Conservation (phyloP, 2,797 vertebrate species). For the Rhynchotus rufescens region DNA sequence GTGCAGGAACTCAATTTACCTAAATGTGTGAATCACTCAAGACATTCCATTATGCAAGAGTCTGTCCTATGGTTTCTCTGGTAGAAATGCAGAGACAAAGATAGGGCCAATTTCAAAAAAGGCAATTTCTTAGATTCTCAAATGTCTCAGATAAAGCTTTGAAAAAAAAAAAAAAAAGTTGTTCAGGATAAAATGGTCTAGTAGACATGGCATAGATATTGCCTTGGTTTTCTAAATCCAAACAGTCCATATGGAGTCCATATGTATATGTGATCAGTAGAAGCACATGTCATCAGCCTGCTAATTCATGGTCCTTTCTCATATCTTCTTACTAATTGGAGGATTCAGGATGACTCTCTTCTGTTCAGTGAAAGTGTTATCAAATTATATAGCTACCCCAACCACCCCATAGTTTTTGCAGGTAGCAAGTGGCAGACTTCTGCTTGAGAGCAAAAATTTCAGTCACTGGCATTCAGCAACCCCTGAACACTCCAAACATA, state of each 20-base stretch:
- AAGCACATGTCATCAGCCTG: not conserved
- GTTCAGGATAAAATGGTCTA: not conserved
- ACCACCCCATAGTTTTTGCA: not conserved
- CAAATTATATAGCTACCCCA: not conserved
- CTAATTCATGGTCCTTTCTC: not conserved
- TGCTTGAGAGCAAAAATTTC: not conserved
- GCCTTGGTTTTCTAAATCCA: not conserved
- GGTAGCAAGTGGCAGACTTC: not conserved
- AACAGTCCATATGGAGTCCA: not conserved
- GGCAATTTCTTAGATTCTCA: not conserved
- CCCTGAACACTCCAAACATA: too few species aligned
- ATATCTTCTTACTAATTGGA: not conserved
- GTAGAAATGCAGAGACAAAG: not conserved
- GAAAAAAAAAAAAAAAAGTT: not conserved
- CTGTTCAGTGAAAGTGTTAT: not conserved
- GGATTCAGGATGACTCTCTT: accelerated
- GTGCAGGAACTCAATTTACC: not conserved
- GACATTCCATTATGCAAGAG: not conserved
- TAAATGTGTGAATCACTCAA: not conserved
- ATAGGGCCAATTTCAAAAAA: not conserved
- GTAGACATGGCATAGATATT: not conserved
- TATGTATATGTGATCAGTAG: not conserved
- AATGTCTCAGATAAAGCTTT: not conserved
- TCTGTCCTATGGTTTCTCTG: not conserved
- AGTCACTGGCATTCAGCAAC: not conserved